phyloP scores from a whole-genome alignment of 2,797 vertebrate species.

The Acridotheres tristis region DNA sequence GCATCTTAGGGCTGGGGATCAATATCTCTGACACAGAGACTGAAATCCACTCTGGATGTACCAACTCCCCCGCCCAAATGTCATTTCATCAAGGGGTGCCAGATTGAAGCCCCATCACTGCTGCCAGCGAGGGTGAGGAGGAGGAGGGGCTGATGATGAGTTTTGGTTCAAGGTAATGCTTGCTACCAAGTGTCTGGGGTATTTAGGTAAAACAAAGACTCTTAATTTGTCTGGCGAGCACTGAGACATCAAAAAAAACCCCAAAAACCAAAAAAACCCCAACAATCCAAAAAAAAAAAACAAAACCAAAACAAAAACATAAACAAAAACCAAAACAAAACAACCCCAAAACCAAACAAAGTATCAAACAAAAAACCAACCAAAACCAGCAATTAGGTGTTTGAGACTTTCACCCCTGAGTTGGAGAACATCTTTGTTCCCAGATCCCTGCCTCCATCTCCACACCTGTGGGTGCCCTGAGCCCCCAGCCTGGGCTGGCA shows the following conservation, averaged over 20 bases:
- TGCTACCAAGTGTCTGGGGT: not conserved
- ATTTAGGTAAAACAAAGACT: not conserved
- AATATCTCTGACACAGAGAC: not conserved
- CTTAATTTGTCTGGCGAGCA: not conserved
- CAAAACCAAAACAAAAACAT: not conserved
- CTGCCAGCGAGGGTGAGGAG: accelerated
- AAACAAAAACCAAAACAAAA: no score
- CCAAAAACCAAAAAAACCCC: no score
- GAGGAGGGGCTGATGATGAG: not conserved
- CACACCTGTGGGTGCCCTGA: not conserved
- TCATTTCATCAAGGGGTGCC: not conserved
- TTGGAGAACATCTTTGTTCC: accelerated
- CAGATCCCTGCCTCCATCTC: not conserved
- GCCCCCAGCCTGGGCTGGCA: not conserved
- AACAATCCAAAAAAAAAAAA: no score
- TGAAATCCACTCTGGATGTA: not conserved
- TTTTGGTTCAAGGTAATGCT: not conserved
- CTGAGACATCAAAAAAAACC: not conserved
- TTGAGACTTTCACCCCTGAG: accelerated
- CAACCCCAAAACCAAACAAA: no score
- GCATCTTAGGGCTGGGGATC: not conserved
- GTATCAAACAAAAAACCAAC: no score
- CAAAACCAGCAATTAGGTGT: not conserved
- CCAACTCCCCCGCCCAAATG: not conserved
- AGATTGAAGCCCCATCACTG: not conserved